Evolutionary conservation across 2,888 invertebrate species (phyloP), one percentile per base, ranked within the genome.

Genomic region (Megalurothrips usitatus): DNA sequence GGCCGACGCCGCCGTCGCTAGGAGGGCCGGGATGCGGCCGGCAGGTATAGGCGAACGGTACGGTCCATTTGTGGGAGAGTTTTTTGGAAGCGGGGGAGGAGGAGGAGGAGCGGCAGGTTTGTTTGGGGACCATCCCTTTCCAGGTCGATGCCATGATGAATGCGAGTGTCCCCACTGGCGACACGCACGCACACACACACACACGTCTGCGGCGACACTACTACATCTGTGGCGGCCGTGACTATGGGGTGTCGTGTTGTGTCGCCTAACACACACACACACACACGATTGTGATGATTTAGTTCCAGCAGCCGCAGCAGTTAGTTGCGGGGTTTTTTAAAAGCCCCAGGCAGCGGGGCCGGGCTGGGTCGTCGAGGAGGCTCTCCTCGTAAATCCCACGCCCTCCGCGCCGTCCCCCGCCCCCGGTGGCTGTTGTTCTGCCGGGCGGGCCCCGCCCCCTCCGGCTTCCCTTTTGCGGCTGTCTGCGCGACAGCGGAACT

Each of bases 11-110:
- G 58, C 58, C 19, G 58, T 6, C 34, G 34, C 6, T 2, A 43
- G 34, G 34, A 4, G 34, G 34, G 58, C 6, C 11, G 58, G 58
- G 19, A 17, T 17, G 58, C 19, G 58, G 58, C 19, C 6, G 58
- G 68, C 68, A 68, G 68, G 68, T 68, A 68, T 12, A 4, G 34
- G 34, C 11, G 26, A 23, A 68, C 68, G 12, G 68, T 75, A 75
- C 68, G 68, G 68, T 75, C 68, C 68, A 75, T 75, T 75, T 75
- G 68, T n/a, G 68, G 68, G 19, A 19, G 58, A 43, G n/a, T 43
- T 43, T 43, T 43, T 43, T 43, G 34, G 2, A 43, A 43, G 34
- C 2, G 2, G 34, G 6, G 34, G 34, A 43, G 52, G 52, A 68
- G 68, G 4, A 19, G 19, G 11, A 68, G 68, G 11, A 23, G 23